Evolutionary conservation across 2,888 invertebrate species (phyloP), one percentile per base, ranked within the genome.

Genomic region (Leptothorax acervorum): DNA sequence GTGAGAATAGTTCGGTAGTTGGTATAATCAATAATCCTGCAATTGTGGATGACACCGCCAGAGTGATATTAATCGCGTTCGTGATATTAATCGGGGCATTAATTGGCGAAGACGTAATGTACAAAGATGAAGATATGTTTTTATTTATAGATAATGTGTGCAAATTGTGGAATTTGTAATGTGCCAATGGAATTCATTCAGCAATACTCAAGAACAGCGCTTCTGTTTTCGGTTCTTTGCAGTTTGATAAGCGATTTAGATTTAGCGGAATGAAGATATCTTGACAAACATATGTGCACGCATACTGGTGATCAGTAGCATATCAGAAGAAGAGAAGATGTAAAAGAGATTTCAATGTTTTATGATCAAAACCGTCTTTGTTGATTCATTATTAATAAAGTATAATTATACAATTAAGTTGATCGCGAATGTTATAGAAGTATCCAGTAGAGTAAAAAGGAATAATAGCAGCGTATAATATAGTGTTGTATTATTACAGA

Each of bases 51-150:
- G 71, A 71, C 51, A 60, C 23, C 31, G 35, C 15, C 15, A 39
- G 48, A 71, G 71, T 60, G 39, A 48, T 60, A 70, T 23, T 23
- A 23, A 23, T 23, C 45, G 68, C 70, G 42, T 23, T 74, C 45
- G 73, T 42, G 71, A 60, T 45, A 42, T 79, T 60, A 60, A 79
- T 60, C 12, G 53, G 23, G 23, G 31, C 28, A 60, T 70, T 45
- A 45, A 70, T 70, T 57, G 70, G 42, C 71, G 71, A 71, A 55
- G 45, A 45, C 45, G 23, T 70, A 39, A 42, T 28, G 39, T 57
- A 79, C 23, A n/a, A 70, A 70, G 45, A n/a, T 79, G 71, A 71
- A 45, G 18, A 68, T 76, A 78, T 79, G 71, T 70, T 60, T 79
- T 15, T 60, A 60, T 57, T 48, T n/a, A 60, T 57, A 23, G 48